Conservation (phyloP, 2,888 invertebrate genomes). For the Drosophila flavopinicola region DNA sequence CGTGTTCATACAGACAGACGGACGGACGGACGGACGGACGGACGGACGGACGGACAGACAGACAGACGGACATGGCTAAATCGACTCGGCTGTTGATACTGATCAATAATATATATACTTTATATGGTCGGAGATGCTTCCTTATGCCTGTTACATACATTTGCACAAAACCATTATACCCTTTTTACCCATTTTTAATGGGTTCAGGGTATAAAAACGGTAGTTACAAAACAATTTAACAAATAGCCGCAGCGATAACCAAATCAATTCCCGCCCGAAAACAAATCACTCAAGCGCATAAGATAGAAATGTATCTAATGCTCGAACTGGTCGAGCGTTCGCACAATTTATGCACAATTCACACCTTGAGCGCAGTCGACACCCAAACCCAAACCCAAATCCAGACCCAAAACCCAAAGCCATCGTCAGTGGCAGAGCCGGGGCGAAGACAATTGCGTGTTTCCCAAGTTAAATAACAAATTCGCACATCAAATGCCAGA, state of each 20-base stretch:
- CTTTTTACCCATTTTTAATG: too few relatives aligned
- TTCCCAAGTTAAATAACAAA: constrained; percentile 81
- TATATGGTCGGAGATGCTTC: too few relatives aligned
- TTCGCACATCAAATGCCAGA: constrained; percentile 83
- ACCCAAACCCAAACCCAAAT: too few relatives aligned
- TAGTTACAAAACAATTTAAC: constrained; percentile 56
- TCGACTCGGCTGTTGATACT: too few relatives aligned
- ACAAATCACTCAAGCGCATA: constrained; percentile 45
- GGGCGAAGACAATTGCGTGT: constrained; percentile 79
- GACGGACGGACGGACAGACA: too few relatives aligned
- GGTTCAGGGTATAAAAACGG: too few relatives aligned
- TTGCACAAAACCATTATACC: too few relatives aligned
- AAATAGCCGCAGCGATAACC: constrained; percentile 40
- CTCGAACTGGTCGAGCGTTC: constrained; percentile 17
- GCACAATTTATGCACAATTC: constrained; percentile 64
- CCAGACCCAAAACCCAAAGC: constrained; percentile 23
- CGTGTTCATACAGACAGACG: too few relatives aligned
- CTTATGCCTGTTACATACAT: too few relatives aligned
- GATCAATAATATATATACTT: too few relatives aligned
- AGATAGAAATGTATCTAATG: constrained; percentile 56
- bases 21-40: too few relatives aligned
- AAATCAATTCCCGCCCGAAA: constrained; percentile 50
- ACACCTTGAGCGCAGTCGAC: constrained; percentile 49
- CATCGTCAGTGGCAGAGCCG: constrained; percentile 14
- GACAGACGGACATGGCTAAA: too few relatives aligned